phyloP scores from a whole-genome alignment of 2,113 vertebrate genomes.

The Pontoporia blainvillei region DNA sequence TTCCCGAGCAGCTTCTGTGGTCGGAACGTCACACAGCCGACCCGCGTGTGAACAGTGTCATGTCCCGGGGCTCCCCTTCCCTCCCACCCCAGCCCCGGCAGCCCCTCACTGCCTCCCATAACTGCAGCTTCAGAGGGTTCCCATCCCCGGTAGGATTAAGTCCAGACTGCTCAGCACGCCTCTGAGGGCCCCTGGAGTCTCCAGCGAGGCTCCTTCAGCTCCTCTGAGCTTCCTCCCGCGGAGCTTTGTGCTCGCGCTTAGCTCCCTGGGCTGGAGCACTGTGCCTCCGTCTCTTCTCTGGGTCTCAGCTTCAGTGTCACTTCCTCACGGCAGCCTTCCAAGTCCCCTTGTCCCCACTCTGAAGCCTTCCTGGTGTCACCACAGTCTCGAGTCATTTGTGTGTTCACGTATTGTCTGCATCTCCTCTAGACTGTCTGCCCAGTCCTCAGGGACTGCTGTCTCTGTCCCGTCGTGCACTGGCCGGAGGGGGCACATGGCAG shows the following conservation, averaged over 20 bases:
- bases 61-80: neutral
- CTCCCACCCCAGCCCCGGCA: neutral
- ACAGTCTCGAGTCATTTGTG: too few relatives aligned
- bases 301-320: neutral
- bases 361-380: neutral
- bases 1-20: neutral
- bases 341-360: neutral
- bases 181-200: neutral
- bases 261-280: neutral
- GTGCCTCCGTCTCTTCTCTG: neutral
- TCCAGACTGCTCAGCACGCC: neutral
- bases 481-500: accelerated
- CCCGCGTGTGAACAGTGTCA: neutral
- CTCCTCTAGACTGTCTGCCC: neutral
- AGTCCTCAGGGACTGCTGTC: neutral
- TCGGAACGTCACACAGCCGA: neutral
- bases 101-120: neutral
- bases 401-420: accelerated
- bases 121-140: neutral
- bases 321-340: neutral
- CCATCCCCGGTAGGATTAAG: neutral
- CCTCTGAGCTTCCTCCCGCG: too few relatives aligned
- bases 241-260: accelerated
- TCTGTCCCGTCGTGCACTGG: neutral
- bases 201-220: accelerated